Evolutionary conservation across 2,797 vertebrate species (phyloP).

Genomic region (Dendrocincla fuliginosa): DNA sequence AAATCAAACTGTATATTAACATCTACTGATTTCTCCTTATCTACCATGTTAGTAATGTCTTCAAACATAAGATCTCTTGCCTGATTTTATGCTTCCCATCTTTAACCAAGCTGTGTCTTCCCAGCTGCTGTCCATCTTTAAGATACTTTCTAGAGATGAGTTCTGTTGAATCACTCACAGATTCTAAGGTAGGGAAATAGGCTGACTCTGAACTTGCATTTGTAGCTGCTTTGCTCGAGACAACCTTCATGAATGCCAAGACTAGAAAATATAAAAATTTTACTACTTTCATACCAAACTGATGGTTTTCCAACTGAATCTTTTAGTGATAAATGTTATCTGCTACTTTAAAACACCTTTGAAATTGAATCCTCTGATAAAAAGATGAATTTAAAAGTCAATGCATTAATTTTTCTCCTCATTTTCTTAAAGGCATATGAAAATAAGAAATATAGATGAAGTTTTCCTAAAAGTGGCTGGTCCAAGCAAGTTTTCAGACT

Average conservation of each 20-base stretch:
- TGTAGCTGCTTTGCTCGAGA: neutral
- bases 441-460: neutral
- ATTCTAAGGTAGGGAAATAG: neutral
- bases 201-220: neutral
- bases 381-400: neutral
- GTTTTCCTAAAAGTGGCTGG: neutral
- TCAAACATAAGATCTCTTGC: conserved; percentile 50
- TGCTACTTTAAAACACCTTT: neutral
- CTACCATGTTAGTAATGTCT: conserved; percentile 40
- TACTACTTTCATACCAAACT: neutral
- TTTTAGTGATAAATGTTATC: neutral
- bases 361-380: neutral
- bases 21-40: conserved; percentile 60
- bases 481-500: neutral
- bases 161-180: neutral
- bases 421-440: neutral
- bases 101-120: conserved; percentile 57
- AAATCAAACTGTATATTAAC: conserved; percentile 26
- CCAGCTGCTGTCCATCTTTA: conserved; percentile 59
- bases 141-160: neutral
- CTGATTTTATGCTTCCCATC: conserved; percentile 43
- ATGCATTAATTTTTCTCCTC: neutral
- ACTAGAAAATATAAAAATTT: neutral
- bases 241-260: neutral
- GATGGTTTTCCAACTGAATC: neutral